Base-by-base conservation (phyloP, 2,797 vertebrate species). In the Ptychobarbus kaznakovi region DNA sequence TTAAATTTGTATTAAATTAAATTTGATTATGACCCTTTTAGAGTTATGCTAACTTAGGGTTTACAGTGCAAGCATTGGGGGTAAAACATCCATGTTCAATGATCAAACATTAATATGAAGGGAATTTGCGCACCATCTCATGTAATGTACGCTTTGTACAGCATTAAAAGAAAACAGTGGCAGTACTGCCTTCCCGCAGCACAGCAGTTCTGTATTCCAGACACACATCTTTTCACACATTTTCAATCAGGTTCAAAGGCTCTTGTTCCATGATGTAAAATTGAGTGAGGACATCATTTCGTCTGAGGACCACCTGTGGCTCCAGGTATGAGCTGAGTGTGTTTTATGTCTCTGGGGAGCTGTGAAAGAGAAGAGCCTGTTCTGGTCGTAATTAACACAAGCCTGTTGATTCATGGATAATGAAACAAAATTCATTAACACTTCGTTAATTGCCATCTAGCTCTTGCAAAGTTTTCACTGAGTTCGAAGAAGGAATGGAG, bases 321-420 rank as follows among this genome's bases (percentile, higher is more conserved):
- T 77, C 69, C 77, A 81, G 83, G 66, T 84, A 81, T 69, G 76
- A 65, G 73, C 63, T 18, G 32, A 69, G 44, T 66, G 44, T 86
- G 72, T 61, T 79, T 86, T 83, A 42, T 66, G 82, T 94, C 94
- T 90, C 83, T 89, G 92, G 93, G 93, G 93, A 87, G 89, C 91
- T 92, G 92, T 91, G 93, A 93, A 93, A 93, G 94, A 94, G 91
- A 92, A 88, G 90, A 94, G 92, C 94, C 92, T 91, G 93, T 95
- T 94, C 94, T 93, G 94, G 92, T 93, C 89, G 89, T 95, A 95
- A 95, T 95, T 95, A 95, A 94, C 94, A 90, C 91, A 86, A 93
- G 94, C 93, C 94, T 94, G 94, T 95, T 95, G 95, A 95, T 95
- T 95, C 92, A 89, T 92, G 92, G 94, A 95, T 95, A 95, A 95